Base-by-base conservation (phyloP, 2,888 invertebrate genomes). In the Ophion ellenae region DNA sequence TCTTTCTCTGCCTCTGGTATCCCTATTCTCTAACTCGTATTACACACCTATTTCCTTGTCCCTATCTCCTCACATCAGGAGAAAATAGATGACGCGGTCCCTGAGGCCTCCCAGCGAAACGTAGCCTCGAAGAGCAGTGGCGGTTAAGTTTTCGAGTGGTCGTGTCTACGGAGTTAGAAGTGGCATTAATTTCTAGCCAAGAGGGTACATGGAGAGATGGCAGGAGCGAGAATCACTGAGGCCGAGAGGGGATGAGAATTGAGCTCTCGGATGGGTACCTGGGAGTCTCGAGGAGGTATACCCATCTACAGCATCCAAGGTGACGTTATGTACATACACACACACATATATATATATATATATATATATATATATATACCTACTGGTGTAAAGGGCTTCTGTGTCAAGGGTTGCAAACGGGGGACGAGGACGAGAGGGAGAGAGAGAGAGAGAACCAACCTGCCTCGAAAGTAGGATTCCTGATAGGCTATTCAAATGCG, bases 11-110 rank as follows among this genome's bases (percentile, higher is more conserved):
- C 36, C 73, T 47, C 36, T 57, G 53, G 47, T 77, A 81, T 47
- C 63, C 74, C 66, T 81, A 53, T 47, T 69, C 11, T 24, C 28
- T 78, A 76, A 76, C 61, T 85, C 73, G 79, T 73, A 61, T 85
- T 80, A 85, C 85, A 83, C 73, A 69, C 59, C 73, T 71, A 79
- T 36, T 79, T 59, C 40, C 70, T 40, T 63, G 24, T 82, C 80
- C 69, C 69, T 70, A 59, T 57, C 63, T 76, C 53, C 73, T 45
- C 81, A 81, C 86, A 86, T 87, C 87, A 83, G 84, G 84, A 82
- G 91, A 90, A 88, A 91, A 91, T 91, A 87, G 91, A 91, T 90
- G 91, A 90, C 90, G 90, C 87, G 90, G 90, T 90, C 87, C 87
- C 89, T 81, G 88, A 83, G 78, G 83, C 77, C 83, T 83, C 53